These are phyloP conservation scores for Apocrypta bakeri DNA, from an alignment of 1,140 invertebrate genomes.

Conservation along the genomic window DNA sequence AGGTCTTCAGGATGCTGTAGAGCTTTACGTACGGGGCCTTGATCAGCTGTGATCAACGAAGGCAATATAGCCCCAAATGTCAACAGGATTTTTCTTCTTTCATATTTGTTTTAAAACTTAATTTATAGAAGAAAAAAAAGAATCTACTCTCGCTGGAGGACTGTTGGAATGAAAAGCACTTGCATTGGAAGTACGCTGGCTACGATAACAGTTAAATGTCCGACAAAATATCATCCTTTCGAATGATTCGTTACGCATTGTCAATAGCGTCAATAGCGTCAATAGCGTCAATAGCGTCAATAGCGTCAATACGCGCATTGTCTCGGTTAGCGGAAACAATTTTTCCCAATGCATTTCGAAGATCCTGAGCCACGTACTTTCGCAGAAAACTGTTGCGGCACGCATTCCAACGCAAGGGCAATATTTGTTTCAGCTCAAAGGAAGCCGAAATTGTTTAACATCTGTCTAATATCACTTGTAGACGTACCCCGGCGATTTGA, in stretches of 20 bases:
- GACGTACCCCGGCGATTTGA: too few species aligned
- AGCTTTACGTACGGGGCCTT: conserved; percentile 96
- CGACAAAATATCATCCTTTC: background rate
- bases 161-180: too few species aligned
- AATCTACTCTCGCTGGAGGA: background rate
- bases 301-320: too few species aligned
- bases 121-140: background rate
- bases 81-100: conserved; percentile 35
- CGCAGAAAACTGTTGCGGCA: background rate
- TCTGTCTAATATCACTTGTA: background rate
- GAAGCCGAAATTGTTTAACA: background rate
- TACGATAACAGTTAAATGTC: too few species aligned
- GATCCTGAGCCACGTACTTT: background rate
- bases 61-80: conserved; percentile 56
- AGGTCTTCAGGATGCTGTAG: conserved; percentile 95
- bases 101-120: conserved; percentile 24
- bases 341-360: background rate
- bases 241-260: background rate
- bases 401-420: conserved; percentile 1
- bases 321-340: conserved; percentile 50
- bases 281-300: too few species aligned
- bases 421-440: background rate
- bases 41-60: conserved; percentile 83
- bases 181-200: too few species aligned
- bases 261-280: too few species aligned